These are phyloP conservation scores for Vulpes lagopus DNA, from an alignment of 2,113 vertebrate genomes.

Conservation along the genomic window DNA sequence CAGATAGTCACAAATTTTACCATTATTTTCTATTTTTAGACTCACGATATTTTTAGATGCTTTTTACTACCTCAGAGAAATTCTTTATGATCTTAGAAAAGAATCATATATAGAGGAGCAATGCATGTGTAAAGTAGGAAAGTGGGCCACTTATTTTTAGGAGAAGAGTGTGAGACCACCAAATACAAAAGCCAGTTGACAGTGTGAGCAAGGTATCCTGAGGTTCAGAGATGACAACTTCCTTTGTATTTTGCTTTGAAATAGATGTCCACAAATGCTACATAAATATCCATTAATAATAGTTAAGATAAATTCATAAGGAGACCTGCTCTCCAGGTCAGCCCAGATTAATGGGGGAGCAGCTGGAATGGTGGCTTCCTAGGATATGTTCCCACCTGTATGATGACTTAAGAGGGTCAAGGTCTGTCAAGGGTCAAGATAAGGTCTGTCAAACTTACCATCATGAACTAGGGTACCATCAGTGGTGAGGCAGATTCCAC, in stretches of 20 bases:
- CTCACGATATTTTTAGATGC: conserved; percentile 54
- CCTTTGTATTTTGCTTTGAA: conserved; percentile 8
- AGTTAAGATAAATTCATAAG: neutral
- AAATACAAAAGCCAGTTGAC: neutral
- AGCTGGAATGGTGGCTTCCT: neutral
- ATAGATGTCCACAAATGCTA: neutral
- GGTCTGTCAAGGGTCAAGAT: too few species aligned
- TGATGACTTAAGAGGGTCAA: fast-evolving
- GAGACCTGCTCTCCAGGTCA: neutral
- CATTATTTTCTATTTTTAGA: conserved; percentile 49
- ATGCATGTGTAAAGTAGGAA: neutral
- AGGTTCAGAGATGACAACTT: neutral
- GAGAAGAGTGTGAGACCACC: conserved; percentile 18
- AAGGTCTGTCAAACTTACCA: fast-evolving
- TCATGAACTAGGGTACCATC: fast-evolving
- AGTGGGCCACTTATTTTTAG: conserved; percentile 74
- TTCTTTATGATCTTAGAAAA: conserved; percentile 51
- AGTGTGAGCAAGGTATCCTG: neutral
- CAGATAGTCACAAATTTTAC: conserved; percentile 13
- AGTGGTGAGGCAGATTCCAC: neutral
- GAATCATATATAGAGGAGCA: conserved; percentile 18
- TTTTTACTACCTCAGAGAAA: conserved; percentile 61
- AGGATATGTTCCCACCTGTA: neutral
- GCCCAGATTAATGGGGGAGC: neutral
- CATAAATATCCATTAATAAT: neutral